phyloP scores from a whole-genome alignment of 2,113 vertebrate species.

The Lipophrys pholis region DNA sequence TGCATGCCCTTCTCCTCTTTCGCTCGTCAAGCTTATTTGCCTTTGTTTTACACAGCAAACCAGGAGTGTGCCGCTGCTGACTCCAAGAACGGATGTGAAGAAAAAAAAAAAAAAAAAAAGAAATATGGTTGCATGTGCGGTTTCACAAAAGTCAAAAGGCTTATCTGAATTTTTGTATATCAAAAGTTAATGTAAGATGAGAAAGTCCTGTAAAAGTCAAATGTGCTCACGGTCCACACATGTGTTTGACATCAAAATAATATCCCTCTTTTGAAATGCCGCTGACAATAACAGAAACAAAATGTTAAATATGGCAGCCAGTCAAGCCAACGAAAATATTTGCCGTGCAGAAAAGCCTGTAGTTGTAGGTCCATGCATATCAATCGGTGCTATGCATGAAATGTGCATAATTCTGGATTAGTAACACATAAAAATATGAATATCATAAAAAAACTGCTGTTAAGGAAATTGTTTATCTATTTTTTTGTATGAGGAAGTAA shows the following conservation, averaged over 20 bases:
- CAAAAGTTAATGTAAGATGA: constrained; percentile 27
- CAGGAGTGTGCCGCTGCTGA: constrained; percentile 12
- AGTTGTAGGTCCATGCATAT: constrained; percentile 12
- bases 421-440: too few species aligned
- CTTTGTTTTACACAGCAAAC: constrained; percentile 75
- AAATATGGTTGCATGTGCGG: not conserved
- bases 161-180: constrained; percentile 3
- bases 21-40: constrained; percentile 51
- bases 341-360: constrained; percentile 13
- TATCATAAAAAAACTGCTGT: too few species aligned
- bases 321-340: constrained; percentile 38
- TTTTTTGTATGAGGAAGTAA: too few species aligned
- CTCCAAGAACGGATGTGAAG: constrained; percentile 15
- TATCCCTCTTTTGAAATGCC: constrained; percentile 50
- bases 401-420: too few species aligned
- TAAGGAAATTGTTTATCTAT: too few species aligned
- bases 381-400: not conserved
- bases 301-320: constrained; percentile 45
- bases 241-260: constrained; percentile 49
- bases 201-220: constrained; percentile 32
- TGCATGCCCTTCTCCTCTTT: constrained; percentile 33
- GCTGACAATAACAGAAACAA: constrained; percentile 49
- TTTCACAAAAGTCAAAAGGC: constrained; percentile 13
- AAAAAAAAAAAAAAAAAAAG: not conserved
- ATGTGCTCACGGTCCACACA: constrained; percentile 25